phyloP scores from a whole-genome alignment of 2,113 vertebrate genomes.

The Apaloderma vittatum region DNA sequence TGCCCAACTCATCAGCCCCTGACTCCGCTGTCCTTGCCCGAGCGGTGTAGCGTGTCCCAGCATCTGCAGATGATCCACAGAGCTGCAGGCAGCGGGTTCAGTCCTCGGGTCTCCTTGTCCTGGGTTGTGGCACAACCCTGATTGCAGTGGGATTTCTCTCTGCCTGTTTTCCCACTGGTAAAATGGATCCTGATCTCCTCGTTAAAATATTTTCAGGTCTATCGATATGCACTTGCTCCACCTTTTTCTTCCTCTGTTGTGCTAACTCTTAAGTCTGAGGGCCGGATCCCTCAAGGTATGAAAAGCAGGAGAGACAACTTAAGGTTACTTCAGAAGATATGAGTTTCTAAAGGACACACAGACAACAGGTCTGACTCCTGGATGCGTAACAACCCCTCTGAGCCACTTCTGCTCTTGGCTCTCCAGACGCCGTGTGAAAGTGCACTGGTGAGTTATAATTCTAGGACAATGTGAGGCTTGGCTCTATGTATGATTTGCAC shows the following conservation, averaged over 20 bases:
- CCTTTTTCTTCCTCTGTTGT: neutral
- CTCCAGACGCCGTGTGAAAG: rapidly evolving
- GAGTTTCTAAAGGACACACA: neutral
- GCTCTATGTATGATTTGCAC: neutral
- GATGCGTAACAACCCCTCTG: rapidly evolving
- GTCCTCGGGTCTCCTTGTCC: neutral
- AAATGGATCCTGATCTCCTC: neutral
- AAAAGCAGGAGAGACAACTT: neutral
- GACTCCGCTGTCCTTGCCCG: neutral
- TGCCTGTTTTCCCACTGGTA: neutral
- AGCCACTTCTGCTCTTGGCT: neutral
- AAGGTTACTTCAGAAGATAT: neutral
- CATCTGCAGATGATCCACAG: neutral
- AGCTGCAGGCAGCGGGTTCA: neutral
- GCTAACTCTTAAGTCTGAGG: neutral
- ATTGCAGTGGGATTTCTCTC: no score
- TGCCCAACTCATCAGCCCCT: neutral
- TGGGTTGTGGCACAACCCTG: no score
- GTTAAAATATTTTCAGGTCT: neutral
- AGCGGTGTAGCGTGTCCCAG: neutral
- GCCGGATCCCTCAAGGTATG: neutral
- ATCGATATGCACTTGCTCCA: rapidly evolving
- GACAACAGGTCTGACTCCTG: neutral
- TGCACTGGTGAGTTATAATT: neutral
- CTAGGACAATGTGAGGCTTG: rapidly evolving